phyloP scores from a whole-genome alignment of 1,140 invertebrate species.

The Platorchestia sp. region DNA sequence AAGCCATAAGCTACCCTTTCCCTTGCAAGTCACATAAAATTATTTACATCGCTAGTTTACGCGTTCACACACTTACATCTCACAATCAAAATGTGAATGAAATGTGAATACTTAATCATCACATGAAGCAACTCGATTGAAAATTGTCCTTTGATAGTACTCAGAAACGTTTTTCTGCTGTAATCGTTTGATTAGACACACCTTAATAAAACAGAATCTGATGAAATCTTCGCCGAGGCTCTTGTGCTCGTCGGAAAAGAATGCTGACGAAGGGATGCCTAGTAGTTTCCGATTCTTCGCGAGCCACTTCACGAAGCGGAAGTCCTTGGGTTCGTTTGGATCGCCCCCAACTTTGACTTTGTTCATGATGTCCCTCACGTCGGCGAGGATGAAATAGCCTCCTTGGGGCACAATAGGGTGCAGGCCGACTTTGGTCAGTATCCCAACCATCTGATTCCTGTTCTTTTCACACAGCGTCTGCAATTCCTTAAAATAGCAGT shows the following conservation, averaged over 20 bases:
- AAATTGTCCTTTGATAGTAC: too few species aligned
- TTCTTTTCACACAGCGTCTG: constrained; percentile 85
- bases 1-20: too few species aligned
- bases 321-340: constrained; percentile 79
- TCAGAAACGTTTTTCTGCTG: too few species aligned
- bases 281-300: constrained; percentile 92
- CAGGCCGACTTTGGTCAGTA: constrained; percentile 86
- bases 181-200: too few species aligned
- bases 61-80: too few species aligned
- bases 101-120: too few species aligned
- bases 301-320: constrained; percentile 95
- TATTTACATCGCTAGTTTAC: too few species aligned
- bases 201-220: constrained; percentile 94
- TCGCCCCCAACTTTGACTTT: constrained; percentile 69
- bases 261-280: constrained; percentile 94
- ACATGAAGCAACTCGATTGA: too few species aligned
- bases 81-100: too few species aligned
- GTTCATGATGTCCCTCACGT: constrained; percentile 79
- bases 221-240: constrained; percentile 88
- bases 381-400: constrained; percentile 96
- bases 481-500: constrained; percentile 89
- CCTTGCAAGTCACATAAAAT: too few species aligned
- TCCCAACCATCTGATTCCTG: constrained; percentile 85
- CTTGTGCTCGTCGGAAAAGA: constrained; percentile 89
- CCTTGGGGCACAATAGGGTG: constrained; percentile 93